Evolutionary conservation across 2,797 vertebrate genomes (phyloP).

Genomic region (Sardinella longiceps): DNA sequence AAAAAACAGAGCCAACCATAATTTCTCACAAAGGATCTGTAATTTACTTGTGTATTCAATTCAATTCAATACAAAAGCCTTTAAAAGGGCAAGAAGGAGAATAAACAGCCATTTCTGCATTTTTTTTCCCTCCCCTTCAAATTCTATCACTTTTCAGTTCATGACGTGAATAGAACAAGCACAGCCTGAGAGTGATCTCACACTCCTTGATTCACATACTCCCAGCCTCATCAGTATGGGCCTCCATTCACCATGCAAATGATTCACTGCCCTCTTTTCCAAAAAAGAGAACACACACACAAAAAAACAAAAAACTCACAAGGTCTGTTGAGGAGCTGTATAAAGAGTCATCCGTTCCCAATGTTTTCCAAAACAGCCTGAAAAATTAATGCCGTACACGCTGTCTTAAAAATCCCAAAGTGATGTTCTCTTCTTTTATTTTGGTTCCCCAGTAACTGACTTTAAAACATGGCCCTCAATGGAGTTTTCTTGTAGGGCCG

Average conservation of each 20-base stretch:
- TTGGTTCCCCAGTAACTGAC: background rate
- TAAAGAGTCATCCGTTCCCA: background rate
- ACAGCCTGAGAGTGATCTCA: background rate
- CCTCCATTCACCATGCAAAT: background rate
- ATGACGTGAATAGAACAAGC: background rate
- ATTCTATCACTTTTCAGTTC: background rate
- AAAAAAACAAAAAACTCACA: background rate
- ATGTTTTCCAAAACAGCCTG: conserved; percentile 4
- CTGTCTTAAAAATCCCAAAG: conserved; percentile 13
- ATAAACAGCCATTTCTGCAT: background rate
- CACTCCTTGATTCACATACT: background rate
- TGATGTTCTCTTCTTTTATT: background rate
- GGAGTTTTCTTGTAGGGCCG: conserved; percentile 65
- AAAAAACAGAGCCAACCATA: background rate
- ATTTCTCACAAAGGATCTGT: no score
- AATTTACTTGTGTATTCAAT: no score
- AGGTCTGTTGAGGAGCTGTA: background rate
- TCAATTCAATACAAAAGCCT: no score
- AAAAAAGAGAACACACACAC: background rate
- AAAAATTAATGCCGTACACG: conserved; percentile 16
- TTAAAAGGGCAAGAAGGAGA: background rate
- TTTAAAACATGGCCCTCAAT: conserved; percentile 41
- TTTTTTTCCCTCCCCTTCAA: background rate
- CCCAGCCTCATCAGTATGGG: background rate
- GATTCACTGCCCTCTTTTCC: background rate